Base-by-base conservation (phyloP, 2,888 invertebrate genomes). In the Drosophila colorata region DNA sequence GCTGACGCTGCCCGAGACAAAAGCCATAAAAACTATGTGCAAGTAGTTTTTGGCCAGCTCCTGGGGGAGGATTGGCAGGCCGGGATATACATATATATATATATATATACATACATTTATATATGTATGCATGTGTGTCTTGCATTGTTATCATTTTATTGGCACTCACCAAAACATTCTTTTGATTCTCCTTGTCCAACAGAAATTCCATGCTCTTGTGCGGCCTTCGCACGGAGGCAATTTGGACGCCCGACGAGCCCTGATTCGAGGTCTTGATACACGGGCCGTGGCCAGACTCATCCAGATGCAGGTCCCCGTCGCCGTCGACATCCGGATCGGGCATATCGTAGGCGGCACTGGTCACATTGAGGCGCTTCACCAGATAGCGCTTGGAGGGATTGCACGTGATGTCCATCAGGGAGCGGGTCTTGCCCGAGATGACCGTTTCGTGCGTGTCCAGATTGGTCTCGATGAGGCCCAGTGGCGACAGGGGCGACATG, bases 181-280 rank as follows among this genome's bases (percentile, higher is more conserved):
- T 96, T 91, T 97, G 96, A 93, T 97, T 97, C 92, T 97, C 96
- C 93, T 97, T 97, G 93, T 97, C 97, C 93, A 98, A 95, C 92
- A 98, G 95, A 94, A 97, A 98, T 95, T 98, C 98, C 97, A 98
- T 97, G 93, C 97, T 97, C 93, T 97, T 97, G 94, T 96, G 96
- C 53, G 96, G 96, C 72, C 94, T 91, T 56, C 92, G 93, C 56
- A 90, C 87, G 90, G 90, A 87, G 37, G 88, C 90, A 59, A 91
- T 90, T 74, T 89, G 91, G 79, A 91, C 88, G 33, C 68, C 78
- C n/a, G n/a, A n/a, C n/a, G n/a, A n/a, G 38, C 90, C 90, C 86
- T 90, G 84, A 78, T 78, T 72, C 44, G 70, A 60, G 60, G 77
- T 81, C 67, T 85, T 85, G 55, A 82, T 58, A 57, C 90, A 91